A percentile compares a stretch with the other conserved stretches of the same genome.
These are phyloP conservation scores for Noctilio leporinus DNA, from an alignment of 2,113 vertebrate species.

Conservation along the genomic window DNA sequence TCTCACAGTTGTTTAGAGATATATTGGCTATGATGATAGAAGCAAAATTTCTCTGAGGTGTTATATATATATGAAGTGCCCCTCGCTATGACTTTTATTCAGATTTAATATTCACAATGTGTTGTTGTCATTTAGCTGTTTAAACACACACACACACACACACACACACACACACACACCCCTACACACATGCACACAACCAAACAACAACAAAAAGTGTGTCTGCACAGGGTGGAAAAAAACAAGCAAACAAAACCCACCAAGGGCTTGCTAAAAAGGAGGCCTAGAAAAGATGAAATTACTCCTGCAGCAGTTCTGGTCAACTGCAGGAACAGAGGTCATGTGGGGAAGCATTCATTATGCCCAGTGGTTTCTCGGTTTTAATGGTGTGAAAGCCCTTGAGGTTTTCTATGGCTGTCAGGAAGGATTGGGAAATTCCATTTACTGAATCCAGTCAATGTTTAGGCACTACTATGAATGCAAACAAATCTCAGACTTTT, in stretches of 20 bases:
- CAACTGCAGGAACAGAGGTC: slow-evolving; percentile 72
- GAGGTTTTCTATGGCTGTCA: no score
- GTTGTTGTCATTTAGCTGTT: slow-evolving; percentile 63
- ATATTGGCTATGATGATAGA: slow-evolving; percentile 46
- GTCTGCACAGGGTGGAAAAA: slow-evolving; percentile 62
- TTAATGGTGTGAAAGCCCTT: slow-evolving; percentile 55
- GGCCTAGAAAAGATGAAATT: slow-evolving; percentile 74
- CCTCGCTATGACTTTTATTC: slow-evolving; percentile 52
- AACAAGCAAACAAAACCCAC: not conserved
- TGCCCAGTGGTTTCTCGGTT: slow-evolving; percentile 66
- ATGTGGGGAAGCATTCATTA: slow-evolving; percentile 61
- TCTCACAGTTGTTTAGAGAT: not conserved
- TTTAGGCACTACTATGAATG: slow-evolving; percentile 93
- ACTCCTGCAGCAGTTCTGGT: slow-evolving; percentile 58
- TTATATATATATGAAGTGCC: slow-evolving; percentile 59
- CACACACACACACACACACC: slow-evolving; percentile 61
- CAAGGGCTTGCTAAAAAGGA: slow-evolving; percentile 74
- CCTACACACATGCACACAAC: no score
- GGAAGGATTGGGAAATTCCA: not conserved
- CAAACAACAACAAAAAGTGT: slow-evolving; percentile 18
- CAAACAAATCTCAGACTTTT: slow-evolving; percentile 96
- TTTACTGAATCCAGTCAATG: slow-evolving; percentile 82
- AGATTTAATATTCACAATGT: slow-evolving; percentile 71
- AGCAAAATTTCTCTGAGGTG: slow-evolving; percentile 70
- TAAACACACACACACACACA: slow-evolving; percentile 63